A percentile compares a stretch with the other conserved stretches of the same genome.
Evolutionary conservation across 2,797 vertebrate genomes (phyloP).

Genomic region (Chaenodraco wilsoni): DNA sequence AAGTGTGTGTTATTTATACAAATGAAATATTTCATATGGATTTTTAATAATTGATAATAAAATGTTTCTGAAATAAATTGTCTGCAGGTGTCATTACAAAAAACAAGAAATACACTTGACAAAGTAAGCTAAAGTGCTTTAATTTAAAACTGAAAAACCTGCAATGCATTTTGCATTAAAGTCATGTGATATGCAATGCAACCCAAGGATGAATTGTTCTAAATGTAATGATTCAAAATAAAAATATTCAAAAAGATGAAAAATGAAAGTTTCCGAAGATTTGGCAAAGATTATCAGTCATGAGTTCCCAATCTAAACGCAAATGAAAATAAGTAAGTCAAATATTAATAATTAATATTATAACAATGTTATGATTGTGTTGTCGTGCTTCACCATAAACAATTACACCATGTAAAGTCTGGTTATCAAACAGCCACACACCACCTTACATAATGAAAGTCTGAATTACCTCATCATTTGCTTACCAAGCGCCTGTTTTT

Average conservation of each 20-base stretch:
- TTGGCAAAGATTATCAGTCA: neutral
- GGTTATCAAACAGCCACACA: too few relatives aligned
- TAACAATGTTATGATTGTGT: neutral
- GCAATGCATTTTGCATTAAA: neutral
- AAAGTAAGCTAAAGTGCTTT: conserved; percentile 30
- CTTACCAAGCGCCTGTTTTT: neutral
- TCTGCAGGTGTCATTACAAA: conserved; percentile 11
- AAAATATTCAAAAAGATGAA: neutral
- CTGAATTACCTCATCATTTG: neutral
- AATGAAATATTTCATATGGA: conserved; percentile 65
- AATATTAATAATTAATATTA: too few relatives aligned
- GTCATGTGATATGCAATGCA: neutral
- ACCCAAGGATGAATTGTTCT: neutral
- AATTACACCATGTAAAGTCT: too few relatives aligned
- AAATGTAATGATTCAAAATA: neutral
- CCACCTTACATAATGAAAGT: neutral
- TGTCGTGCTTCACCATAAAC: neutral
- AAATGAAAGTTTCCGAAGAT: neutral
- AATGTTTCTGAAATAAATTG: conserved; percentile 38
- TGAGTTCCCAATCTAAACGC: neutral
- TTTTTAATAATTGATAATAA: conserved; percentile 62
- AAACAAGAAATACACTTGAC: neutral
- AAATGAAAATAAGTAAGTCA: neutral
- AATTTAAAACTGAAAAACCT: conserved; percentile 28
- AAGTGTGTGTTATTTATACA: conserved; percentile 69